phyloP scores from a whole-genome alignment of 1,140 invertebrate genomes.

The Camponotus pennsylvanicus region DNA sequence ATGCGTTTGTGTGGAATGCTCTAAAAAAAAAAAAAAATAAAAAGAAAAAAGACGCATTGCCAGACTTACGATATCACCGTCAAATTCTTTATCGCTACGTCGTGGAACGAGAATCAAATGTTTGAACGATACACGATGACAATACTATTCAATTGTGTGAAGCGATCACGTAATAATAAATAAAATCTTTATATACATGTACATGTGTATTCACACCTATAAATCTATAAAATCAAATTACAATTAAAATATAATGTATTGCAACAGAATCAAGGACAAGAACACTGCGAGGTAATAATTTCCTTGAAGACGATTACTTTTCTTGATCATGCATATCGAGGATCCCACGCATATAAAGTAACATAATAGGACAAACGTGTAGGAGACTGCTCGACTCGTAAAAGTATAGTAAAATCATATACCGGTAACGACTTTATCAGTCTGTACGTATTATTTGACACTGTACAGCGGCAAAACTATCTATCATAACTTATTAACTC shows the following conservation, averaged over 20 bases:
- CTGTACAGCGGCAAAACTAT: slow-evolving; percentile 45
- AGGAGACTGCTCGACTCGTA: slow-evolving; percentile 17
- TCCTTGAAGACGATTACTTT: slow-evolving; percentile 37
- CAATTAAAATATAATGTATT: neutral
- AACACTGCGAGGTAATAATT: slow-evolving; percentile 60
- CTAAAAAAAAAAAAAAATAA: slow-evolving; percentile 17
- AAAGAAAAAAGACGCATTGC: neutral
- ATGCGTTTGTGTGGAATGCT: slow-evolving; percentile 10
- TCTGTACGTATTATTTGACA: slow-evolving; percentile 58
- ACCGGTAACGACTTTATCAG: slow-evolving; percentile 67
- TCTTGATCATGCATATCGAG: slow-evolving; percentile 17
- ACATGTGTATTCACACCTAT: neutral
- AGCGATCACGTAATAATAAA: slow-evolving; percentile 43
- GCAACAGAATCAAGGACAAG: slow-evolving; percentile 37
- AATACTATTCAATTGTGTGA: slow-evolving; percentile 48
- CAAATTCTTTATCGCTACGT: neutral
- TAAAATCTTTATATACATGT: slow-evolving; percentile 37
- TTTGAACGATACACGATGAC: slow-evolving; percentile 25
- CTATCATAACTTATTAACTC: slow-evolving; percentile 17
- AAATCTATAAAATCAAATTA: slow-evolving; percentile 47
- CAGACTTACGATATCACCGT: neutral
- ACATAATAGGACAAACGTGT: slow-evolving; percentile 45
- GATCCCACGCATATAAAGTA: slow-evolving; percentile 16
- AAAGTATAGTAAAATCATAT: slow-evolving; percentile 32
- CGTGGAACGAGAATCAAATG: slow-evolving; percentile 3